These are phyloP conservation scores for Vimba vimba DNA, from an alignment of 2,113 vertebrate genomes.

Conservation along the genomic window DNA sequence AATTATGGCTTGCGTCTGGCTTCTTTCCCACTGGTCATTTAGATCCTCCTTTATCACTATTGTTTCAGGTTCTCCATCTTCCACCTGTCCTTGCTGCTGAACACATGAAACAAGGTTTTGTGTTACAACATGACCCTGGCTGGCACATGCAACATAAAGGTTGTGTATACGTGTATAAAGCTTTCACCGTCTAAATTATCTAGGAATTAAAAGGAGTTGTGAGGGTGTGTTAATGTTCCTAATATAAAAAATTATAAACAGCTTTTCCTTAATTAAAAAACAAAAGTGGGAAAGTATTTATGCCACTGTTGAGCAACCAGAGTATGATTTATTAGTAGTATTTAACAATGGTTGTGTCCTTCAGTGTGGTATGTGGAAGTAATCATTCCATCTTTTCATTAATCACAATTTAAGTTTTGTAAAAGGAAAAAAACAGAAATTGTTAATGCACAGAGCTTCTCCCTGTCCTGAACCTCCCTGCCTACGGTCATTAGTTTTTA, in stretches of 20 bases:
- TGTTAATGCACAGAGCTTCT: neutral
- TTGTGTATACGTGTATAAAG: neutral
- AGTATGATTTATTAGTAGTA: neutral
- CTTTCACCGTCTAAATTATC: neutral
- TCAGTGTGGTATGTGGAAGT: too few species aligned
- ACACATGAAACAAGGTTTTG: conserved; percentile 43
- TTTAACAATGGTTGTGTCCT: neutral
- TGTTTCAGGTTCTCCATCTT: conserved; percentile 64
- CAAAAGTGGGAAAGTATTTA: neutral
- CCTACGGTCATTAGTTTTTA: too few species aligned
- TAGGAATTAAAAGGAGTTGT: neutral
- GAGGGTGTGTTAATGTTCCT: neutral
- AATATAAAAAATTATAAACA: neutral
- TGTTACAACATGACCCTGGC: conserved; percentile 17
- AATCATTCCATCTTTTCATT: neutral
- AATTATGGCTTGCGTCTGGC: conserved; percentile 55
- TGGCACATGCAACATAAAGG: neutral
- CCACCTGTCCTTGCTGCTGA: conserved; percentile 44
- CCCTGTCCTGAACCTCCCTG: too few species aligned
- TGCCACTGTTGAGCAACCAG: neutral
- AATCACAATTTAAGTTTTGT: neutral
- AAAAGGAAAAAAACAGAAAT: neutral
- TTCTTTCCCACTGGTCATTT: conserved; percentile 48
- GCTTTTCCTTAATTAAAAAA: neutral
- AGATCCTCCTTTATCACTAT: conserved; percentile 72